These are phyloP conservation scores for Dicycla oo DNA, from an alignment of 2,888 invertebrate species.

Conservation along the genomic window DNA sequence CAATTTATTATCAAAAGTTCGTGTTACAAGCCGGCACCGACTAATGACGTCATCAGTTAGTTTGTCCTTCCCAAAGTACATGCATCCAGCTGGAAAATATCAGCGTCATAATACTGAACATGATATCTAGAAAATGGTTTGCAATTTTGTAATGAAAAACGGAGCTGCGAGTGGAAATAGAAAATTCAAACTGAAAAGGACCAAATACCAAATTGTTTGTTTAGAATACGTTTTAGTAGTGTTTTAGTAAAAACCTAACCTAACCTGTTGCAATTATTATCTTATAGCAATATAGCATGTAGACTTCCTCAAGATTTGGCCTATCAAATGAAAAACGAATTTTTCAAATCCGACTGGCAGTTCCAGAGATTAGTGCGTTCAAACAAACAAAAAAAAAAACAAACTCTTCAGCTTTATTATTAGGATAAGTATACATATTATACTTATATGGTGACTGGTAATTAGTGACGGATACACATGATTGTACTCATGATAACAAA, in stretches of 20 bases:
- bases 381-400: too few relatives aligned
- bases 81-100: slow-evolving; percentile 36
- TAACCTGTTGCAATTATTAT: background rate
- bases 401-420: too few relatives aligned
- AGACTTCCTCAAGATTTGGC: too few relatives aligned
- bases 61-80: slow-evolving; percentile 26
- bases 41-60: slow-evolving; percentile 55
- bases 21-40: slow-evolving; percentile 50
- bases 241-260: background rate
- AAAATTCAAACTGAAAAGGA: background rate
- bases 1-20: slow-evolving; percentile 59
- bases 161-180: background rate
- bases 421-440: too few relatives aligned
- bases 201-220: background rate
- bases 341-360: too few relatives aligned
- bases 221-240: background rate
- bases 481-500: too few relatives aligned
- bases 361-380: too few relatives aligned
- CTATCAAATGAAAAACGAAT: too few relatives aligned
- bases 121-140: slow-evolving; percentile 13
- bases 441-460: too few relatives aligned
- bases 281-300: too few relatives aligned
- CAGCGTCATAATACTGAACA: slow-evolving; percentile 15
- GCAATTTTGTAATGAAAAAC: slow-evolving; percentile 5
- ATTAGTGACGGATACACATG: too few relatives aligned